These are phyloP conservation scores for Athalia circularis DNA, from an alignment of 2,888 invertebrate genomes.

Conservation along the genomic window DNA sequence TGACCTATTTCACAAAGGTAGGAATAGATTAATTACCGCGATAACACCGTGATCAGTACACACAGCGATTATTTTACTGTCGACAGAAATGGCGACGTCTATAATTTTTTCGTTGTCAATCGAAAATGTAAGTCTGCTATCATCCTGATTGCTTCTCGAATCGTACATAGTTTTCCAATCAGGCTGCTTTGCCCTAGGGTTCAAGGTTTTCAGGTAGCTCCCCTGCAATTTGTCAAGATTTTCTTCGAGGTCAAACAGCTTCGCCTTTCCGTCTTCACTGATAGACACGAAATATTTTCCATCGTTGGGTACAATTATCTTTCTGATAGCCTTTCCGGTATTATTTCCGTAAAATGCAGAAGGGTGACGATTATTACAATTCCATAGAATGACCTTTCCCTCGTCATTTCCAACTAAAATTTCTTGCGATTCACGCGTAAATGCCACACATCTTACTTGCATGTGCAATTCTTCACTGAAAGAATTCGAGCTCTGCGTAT, in stretches of 20 bases:
- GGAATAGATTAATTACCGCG: constrained; percentile 55
- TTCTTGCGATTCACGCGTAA: constrained; percentile 73
- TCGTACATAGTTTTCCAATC: constrained; percentile 62
- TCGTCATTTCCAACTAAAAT: constrained; percentile 74
- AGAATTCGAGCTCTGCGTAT: constrained; percentile 52
- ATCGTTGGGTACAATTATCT: constrained; percentile 75
- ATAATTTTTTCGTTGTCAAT: constrained; percentile 60
- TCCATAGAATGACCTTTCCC: constrained; percentile 78
- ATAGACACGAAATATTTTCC: constrained; percentile 79
- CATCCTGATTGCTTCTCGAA: constrained; percentile 57
- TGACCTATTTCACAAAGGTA: neutral
- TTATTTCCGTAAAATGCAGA: constrained; percentile 65
- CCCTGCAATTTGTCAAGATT: constrained; percentile 47
- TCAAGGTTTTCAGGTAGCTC: constrained; percentile 48
- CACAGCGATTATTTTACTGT: constrained; percentile 62
- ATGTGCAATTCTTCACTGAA: constrained; percentile 78
- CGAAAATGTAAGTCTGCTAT: constrained; percentile 60
- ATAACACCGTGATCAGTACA: constrained; percentile 64
- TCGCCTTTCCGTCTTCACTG: constrained; percentile 77
- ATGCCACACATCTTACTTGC: constrained; percentile 77
- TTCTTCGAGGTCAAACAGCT: constrained; percentile 72
- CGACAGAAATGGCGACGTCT: constrained; percentile 62
- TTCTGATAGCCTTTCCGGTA: constrained; percentile 59
- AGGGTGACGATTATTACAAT: constrained; percentile 77
- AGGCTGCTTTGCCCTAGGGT: constrained; percentile 66